Percentiles rank a stretch among this genome's conserved stretches.
These are phyloP conservation scores for Cheilosia variabilis DNA, from an alignment of 2,888 invertebrate genomes.

Conservation along the genomic window DNA sequence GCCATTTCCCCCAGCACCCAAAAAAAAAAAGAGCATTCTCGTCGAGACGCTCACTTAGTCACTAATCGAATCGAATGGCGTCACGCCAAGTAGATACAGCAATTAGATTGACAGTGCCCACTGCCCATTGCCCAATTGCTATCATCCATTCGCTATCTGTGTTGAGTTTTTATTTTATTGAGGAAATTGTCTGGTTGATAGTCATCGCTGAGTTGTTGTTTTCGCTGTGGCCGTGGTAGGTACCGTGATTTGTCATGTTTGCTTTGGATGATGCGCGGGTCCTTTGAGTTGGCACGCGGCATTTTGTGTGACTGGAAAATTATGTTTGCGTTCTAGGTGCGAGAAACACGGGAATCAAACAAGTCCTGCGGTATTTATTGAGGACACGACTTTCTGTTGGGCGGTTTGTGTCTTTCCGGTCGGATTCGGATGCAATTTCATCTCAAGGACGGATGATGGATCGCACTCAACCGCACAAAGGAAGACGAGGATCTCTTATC, in stretches of 20 bases:
- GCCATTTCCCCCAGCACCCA: conserved; percentile 1
- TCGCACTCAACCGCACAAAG: conserved; percentile 56
- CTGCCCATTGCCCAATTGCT: conserved; percentile 28
- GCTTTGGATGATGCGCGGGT: conserved; percentile 20
- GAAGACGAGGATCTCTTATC: conserved; percentile 65
- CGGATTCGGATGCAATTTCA: conserved; percentile 63
- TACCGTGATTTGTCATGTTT: conserved; percentile 27
- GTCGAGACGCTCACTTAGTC: conserved; percentile 21
- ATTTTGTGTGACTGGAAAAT: conserved; percentile 1
- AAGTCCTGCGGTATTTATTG: conserved; percentile 58
- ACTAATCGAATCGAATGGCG: conserved; percentile 42
- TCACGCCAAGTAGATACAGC: conserved; percentile 58
- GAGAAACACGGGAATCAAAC: conserved; percentile 47
- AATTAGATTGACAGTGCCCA: conserved; percentile 57
- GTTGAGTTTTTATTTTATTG: conserved; percentile 27
- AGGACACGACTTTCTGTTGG: conserved; percentile 25
- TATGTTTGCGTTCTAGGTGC: conserved; percentile 62
- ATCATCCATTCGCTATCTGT: conserved; percentile 55
- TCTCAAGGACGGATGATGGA: conserved; percentile 58
- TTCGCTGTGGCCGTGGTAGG: neutral
- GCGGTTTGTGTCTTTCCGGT: conserved; percentile 69
- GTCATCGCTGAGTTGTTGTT: conserved; percentile 11
- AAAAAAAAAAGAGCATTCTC: neutral
- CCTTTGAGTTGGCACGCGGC: conserved; percentile 22
- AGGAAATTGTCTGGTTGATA: conserved; percentile 57